Conservation (phyloP, 1,140 invertebrate species). For the Aphis gossypii region DNA sequence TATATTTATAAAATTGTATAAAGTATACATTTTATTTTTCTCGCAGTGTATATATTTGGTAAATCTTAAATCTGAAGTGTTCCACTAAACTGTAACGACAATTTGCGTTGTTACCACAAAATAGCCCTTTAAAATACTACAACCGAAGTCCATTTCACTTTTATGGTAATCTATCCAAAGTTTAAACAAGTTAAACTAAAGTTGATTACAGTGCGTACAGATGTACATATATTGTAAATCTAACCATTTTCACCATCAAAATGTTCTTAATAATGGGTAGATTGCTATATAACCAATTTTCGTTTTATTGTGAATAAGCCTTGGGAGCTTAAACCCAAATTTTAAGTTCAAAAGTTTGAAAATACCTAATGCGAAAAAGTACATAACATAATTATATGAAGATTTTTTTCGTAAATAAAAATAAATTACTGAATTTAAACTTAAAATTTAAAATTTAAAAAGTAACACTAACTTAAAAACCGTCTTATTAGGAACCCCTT, state of each 20-base stretch:
- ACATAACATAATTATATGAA: neutral
- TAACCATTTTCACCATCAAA: neutral
- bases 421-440: neutral
- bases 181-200: neutral
- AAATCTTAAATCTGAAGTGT: too few relatives aligned
- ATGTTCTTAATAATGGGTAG: neutral
- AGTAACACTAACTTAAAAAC: neutral
- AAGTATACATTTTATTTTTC: too few relatives aligned
- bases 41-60: too few relatives aligned
- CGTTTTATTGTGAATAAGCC: neutral
- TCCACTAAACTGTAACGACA: neutral
- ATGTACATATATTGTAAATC: neutral
- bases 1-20: too few relatives aligned
- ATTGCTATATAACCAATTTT: neutral
- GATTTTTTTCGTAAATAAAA: neutral
- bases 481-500: neutral
- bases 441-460: neutral
- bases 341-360: neutral
- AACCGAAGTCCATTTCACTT: neutral
- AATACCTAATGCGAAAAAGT: neutral
- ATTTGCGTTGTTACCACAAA: neutral
- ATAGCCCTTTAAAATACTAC: neutral
- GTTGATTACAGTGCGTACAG: too few relatives aligned
- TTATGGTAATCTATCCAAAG: neutral
- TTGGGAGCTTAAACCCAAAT: neutral